Percentiles rank a stretch among this genome's conserved stretches.
Conservation (phyloP, 2,113 vertebrate species). For the Dipodomys merriami region DNA sequence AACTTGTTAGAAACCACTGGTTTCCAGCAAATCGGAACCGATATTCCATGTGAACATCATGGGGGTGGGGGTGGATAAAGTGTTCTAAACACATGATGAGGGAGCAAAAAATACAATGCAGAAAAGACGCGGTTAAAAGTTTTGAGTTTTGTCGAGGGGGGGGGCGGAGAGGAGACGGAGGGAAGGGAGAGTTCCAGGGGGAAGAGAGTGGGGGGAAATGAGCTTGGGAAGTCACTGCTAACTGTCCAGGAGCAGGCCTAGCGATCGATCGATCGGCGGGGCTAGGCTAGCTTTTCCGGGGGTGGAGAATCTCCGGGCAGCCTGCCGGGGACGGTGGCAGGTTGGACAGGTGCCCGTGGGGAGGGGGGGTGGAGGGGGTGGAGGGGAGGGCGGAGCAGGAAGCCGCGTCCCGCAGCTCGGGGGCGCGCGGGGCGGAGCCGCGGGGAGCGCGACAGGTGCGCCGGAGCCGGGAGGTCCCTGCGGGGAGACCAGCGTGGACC, state of each 20-base stretch:
- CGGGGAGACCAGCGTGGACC: not conserved
- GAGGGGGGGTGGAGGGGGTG: not conserved
- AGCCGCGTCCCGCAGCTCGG: not conserved
- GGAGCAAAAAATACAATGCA: not conserved
- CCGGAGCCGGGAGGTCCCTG: not conserved
- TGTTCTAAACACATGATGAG: not conserved
- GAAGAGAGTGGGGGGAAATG: too few species aligned
- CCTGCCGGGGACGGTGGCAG: not conserved
- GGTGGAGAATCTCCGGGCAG: not conserved
- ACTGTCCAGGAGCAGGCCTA: not conserved
- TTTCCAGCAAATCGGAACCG: slow-evolving; percentile 46
- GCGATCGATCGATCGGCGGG: too few species aligned
- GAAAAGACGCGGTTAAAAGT: not conserved
- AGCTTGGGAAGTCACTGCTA: too few species aligned
- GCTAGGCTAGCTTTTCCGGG: accelerated
- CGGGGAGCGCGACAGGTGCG: not conserved
- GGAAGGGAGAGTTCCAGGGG: too few species aligned
- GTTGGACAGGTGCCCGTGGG: not conserved
- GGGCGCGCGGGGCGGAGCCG: slow-evolving; percentile 29
- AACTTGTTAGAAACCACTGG: not conserved
- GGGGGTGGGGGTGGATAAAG: too few species aligned
- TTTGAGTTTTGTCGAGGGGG: too few species aligned
- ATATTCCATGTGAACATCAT: not conserved
- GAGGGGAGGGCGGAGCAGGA: slow-evolving; percentile 58
- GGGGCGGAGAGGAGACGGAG: too few species aligned